A percentile compares a stretch with the other conserved stretches of the same genome.
Evolutionary conservation across 2,888 invertebrate species (phyloP).

Genomic region (Orchesellides sinensis): DNA sequence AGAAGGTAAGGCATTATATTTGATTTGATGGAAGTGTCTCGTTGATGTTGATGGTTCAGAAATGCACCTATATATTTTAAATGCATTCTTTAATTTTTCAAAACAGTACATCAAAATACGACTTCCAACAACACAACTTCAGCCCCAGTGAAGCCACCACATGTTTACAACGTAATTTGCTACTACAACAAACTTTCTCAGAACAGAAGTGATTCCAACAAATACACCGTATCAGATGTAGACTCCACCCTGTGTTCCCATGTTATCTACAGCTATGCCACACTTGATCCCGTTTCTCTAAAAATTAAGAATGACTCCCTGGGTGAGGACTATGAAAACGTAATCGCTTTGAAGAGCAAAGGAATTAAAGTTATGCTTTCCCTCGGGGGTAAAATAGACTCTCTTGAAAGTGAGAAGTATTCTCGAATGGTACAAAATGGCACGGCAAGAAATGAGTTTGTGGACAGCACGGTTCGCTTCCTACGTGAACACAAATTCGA

Average conservation of each 20-base stretch:
- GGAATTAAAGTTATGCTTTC: constrained; percentile 85
- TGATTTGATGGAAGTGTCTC: no score
- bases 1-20: no score
- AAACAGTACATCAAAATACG: no score
- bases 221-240: constrained; percentile 36
- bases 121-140: neutral
- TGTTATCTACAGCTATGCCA: constrained; percentile 51
- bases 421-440: constrained; percentile 86
- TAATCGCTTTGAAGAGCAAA: constrained; percentile 76
- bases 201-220: constrained; percentile 13
- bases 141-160: neutral
- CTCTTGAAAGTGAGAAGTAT: constrained; percentile 87
- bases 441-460: constrained; percentile 83
- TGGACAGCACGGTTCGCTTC: constrained; percentile 84
- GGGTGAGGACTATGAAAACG: constrained; percentile 75
- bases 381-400: constrained; percentile 97
- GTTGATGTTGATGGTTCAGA: no score
- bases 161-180: constrained; percentile 42
- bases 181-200: constrained; percentile 37
- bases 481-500: constrained; percentile 87
- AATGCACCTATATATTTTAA: no score
- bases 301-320: constrained; percentile 33
- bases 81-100: no score
- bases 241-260: constrained; percentile 62
- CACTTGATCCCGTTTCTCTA: constrained; percentile 22